phyloP scores from a whole-genome alignment of 2,888 invertebrate species.

The Troides aeacus region DNA sequence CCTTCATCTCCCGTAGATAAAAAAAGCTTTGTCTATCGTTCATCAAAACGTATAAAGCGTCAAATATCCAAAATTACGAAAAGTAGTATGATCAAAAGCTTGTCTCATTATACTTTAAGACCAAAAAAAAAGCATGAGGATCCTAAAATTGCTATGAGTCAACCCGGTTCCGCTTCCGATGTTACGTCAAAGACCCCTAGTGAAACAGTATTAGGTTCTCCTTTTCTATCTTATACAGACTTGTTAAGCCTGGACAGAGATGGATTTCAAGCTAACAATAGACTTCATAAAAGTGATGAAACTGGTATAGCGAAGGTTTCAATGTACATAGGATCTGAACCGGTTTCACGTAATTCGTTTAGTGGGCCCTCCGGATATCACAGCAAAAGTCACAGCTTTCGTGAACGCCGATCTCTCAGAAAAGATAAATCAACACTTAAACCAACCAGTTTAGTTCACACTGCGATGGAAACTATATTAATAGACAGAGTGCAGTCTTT shows the following conservation, averaged over 20 bases:
- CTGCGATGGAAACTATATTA: constrained; percentile 79
- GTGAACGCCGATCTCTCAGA: constrained; percentile 46
- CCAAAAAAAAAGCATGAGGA: constrained; percentile 63
- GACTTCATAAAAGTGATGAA: constrained; percentile 62
- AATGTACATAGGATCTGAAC: constrained; percentile 76
- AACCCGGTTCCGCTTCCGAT: constrained; percentile 65
- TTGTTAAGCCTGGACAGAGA: constrained; percentile 62
- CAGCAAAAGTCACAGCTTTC: constrained; percentile 46
- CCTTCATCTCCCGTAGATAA: constrained; percentile 72
- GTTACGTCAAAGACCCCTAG: constrained; percentile 66
- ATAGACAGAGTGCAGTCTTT: constrained; percentile 76
- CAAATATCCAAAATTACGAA: constrained; percentile 68
- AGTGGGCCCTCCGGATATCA: constrained; percentile 55
- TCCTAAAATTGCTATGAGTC: constrained; percentile 55
- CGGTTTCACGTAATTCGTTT: constrained; percentile 63
- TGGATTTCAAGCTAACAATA: constrained; percentile 47
- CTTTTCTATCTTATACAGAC: constrained; percentile 74
- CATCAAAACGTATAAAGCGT: constrained; percentile 64
- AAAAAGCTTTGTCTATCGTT: constrained; percentile 67
- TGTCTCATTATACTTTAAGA: constrained; percentile 68
- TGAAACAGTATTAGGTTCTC: constrained; percentile 77
- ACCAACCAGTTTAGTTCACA: constrained; percentile 68
- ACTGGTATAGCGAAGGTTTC: constrained; percentile 55
- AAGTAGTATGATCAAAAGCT: constrained; percentile 72
- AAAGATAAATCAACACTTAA: constrained; percentile 55